These are phyloP conservation scores for Eulemur albifrons DNA, from an alignment of 2,797 vertebrate species.

Conservation along the genomic window DNA sequence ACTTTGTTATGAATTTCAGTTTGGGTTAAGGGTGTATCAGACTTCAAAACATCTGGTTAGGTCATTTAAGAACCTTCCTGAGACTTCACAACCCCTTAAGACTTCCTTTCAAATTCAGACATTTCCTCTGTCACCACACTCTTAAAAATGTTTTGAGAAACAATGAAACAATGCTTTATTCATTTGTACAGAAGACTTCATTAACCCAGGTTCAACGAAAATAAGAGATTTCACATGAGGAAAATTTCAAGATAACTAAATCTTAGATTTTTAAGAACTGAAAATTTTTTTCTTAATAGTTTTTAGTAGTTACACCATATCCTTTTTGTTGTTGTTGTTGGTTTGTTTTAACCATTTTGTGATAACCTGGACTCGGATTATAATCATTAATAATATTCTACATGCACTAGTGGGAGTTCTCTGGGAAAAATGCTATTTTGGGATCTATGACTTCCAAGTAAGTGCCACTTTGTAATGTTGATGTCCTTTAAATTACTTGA, in stretches of 20 bases:
- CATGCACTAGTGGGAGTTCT: neutral
- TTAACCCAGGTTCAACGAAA: slow-evolving; percentile 7
- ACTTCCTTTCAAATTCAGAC: slow-evolving; percentile 62
- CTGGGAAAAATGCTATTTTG: neutral
- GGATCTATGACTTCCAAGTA: neutral
- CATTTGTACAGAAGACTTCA: slow-evolving; percentile 25
- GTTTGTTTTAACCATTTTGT: neutral
- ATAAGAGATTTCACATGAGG: slow-evolving; percentile 9
- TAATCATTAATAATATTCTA: neutral
- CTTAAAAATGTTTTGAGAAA: slow-evolving; percentile 59
- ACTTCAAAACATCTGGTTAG: slow-evolving; percentile 71
- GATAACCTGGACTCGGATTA: neutral
- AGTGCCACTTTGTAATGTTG: neutral
- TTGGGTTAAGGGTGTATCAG: slow-evolving; percentile 59
- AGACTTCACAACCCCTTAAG: slow-evolving; percentile 65
- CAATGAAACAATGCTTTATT: slow-evolving; percentile 51
- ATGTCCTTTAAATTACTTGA: neutral
- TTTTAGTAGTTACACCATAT: neutral
- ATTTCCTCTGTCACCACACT: slow-evolving; percentile 48
- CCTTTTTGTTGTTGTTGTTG: no score
- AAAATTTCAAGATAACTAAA: neutral
- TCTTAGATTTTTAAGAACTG: neutral
- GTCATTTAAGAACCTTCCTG: slow-evolving; percentile 70
- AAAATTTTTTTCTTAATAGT: neutral
- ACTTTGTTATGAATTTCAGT: slow-evolving; percentile 68